Evolutionary conservation across 1,140 invertebrate genomes (phyloP), one percentile per base, ranked within the genome.

Genomic region (Drosophila kikkawai): DNA sequence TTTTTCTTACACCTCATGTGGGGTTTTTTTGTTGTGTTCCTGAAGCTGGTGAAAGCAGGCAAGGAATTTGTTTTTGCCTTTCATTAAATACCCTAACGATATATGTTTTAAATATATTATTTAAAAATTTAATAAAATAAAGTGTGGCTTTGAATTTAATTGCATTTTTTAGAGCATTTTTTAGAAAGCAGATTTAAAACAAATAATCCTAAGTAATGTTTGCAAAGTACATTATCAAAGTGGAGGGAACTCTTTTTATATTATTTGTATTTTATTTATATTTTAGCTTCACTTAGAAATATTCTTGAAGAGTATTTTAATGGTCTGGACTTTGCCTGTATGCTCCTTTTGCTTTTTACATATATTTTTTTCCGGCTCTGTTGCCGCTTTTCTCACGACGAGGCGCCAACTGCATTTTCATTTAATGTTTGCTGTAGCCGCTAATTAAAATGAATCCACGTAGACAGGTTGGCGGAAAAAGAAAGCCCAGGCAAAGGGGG

Each of bases 401-500:
- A 60, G 47, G 50, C 67, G 82, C 70, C 68, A 74, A 74, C 68
- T 74, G 70, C 70, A 74, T 74, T 73, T 74, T 73, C 70, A 73
- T 74, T 74, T 60, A 74, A 73, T 73, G 68, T 71, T 45, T 73
- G 45, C 34, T 58, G 60, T 66, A 37, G 41, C 57, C 71, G 77
- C 81, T 88, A 88, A 88, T 88, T 88, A 81, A 88, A 88, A 88
- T 75, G 77, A 88, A 88, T 88, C 70, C 67, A 73, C 53, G 69
- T 22, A 73, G 68, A 73, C 69, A 60, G 67, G 64, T 50, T 6
- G 68, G 48, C 50, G 56, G 67, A 47, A 71, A 48, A 36, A 34
- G 17, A 44, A 37, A 48, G 22, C 22, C 29, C 22, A n/a, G 47
- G 47, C 13, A 42, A 19, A 42, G 19, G 29, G 7, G 4, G 26